Conservation (phyloP, 1,140 invertebrate genomes). For the Meloidogyne floridensis region DNA sequence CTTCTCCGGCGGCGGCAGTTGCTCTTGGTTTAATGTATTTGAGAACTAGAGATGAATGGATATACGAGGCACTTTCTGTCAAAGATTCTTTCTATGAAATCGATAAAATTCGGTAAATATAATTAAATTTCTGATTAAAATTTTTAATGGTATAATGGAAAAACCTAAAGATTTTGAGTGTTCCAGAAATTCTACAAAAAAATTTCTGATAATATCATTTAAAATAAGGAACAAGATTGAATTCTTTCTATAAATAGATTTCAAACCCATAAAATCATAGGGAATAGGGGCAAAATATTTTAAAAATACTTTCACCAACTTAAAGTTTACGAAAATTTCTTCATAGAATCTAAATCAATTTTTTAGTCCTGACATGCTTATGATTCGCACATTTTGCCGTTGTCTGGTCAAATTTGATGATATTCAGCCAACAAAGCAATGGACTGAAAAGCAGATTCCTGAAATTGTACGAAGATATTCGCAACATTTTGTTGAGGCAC, state of each 20-base stretch:
- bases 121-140: conserved; percentile 4
- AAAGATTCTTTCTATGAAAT: conserved; percentile 43
- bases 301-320: too few relatives aligned
- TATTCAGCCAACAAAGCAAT: conserved; percentile 30
- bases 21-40: conserved; percentile 45
- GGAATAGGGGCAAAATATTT: too few relatives aligned
- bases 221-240: too few relatives aligned
- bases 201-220: too few relatives aligned
- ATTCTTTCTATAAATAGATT: too few relatives aligned
- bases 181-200: too few relatives aligned
- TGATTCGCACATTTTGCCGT: conserved; percentile 37
- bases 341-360: too few relatives aligned
- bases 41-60: conserved; percentile 33
- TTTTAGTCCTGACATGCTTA: conserved; percentile 44
- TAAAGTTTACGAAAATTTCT: too few relatives aligned
- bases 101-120: conserved; percentile 38
- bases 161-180: too few relatives aligned
- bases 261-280: too few relatives aligned
- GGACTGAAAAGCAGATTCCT: conserved; percentile 42
- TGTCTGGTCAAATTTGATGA: conserved; percentile 41
- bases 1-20: conserved; percentile 42
- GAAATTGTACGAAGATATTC: conserved; percentile 39
- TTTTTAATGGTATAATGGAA: background rate
- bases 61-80: conserved; percentile 32
- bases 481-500: conserved; percentile 22